Conservation (phyloP, 2,888 invertebrate species). For the Notocelia uddmanniana region DNA sequence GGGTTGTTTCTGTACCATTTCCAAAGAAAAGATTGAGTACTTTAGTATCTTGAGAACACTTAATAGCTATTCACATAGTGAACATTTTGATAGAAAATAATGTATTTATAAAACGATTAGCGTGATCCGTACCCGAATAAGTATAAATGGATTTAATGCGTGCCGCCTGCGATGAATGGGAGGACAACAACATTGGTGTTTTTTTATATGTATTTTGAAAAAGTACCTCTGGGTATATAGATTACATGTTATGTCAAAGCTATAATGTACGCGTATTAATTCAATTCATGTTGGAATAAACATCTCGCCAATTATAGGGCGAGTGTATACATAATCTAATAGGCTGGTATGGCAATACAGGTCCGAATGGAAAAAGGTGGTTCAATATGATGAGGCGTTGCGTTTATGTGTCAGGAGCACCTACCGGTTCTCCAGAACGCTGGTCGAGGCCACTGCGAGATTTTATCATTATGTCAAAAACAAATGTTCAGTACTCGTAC, state of each 20-base stretch:
- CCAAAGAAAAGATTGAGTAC: constrained; percentile 1
- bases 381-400: constrained; percentile 24
- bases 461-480: constrained; percentile 39
- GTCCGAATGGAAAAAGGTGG: constrained; percentile 9
- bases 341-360: constrained; percentile 14
- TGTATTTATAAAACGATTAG: not conserved
- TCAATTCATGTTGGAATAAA: constrained; percentile 12
- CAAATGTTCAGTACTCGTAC: constrained; percentile 34
- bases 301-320: constrained; percentile 18
- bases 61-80: not conserved
- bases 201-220: not conserved
- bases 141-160: not conserved
- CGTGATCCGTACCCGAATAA: not conserved
- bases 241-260: constrained; percentile 4
- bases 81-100: not conserved
- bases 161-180: not conserved
- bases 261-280: no score
- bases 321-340: constrained; percentile 22
- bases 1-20: constrained; percentile 22
- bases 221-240: not conserved
- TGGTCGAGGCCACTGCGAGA: constrained; percentile 23
- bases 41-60: not conserved
- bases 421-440: constrained; percentile 34
- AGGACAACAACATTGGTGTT: not conserved
- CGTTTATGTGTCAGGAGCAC: constrained; percentile 31